Base-by-base conservation (phyloP, 2,113 vertebrate genomes). In the Serinus canaria region DNA sequence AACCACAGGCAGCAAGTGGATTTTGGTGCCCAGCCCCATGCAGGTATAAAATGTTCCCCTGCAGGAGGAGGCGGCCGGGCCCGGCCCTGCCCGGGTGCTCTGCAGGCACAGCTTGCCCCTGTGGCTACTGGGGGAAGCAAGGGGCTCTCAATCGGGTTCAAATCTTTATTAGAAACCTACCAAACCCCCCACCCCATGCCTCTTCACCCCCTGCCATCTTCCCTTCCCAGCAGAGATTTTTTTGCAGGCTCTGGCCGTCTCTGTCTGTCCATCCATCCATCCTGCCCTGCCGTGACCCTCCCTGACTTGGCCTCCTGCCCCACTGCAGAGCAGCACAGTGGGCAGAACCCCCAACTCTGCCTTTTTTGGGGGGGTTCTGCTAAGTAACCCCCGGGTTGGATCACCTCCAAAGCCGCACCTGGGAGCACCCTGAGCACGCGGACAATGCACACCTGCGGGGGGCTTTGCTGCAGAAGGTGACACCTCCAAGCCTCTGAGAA, bases 111-210 rank as follows among this genome's bases (percentile, higher is more conserved):
- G 75, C 62, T 37, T n/a, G 60, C 64, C 64, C 60, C 3, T 21
- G 27, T 6, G 4, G 63, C 59, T 55, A 6, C 39, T 7, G 76
- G 55, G 53, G 56, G 39, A 62, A 73, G 46, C 33, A 1, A 83
- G 56, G n/a, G 63, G 58, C 30, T 55, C 67, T 62, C 4, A 25
- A 55, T 87, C 10, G 1, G 59, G 56, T 93, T 66, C 74, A 92
- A 75, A 81, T 95, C 85, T 90, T 73, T 77, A 88, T 68, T 92
- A 96, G 92, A 97, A 97, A 89, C 84, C 43, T 43, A 33, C 17
- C 49, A 13, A 31, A 21, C 15, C 1, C 1, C 4, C 15, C 37
- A 37, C 37, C 1, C 2, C 3, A 2, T 0, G 3, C 24, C 47
- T 79, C 25, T 63, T 53, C 37, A 14, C 30, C 52, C 87, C 64